Base-by-base conservation (phyloP, 2,113 vertebrate genomes). In the Odontophorus gujanensis region DNA sequence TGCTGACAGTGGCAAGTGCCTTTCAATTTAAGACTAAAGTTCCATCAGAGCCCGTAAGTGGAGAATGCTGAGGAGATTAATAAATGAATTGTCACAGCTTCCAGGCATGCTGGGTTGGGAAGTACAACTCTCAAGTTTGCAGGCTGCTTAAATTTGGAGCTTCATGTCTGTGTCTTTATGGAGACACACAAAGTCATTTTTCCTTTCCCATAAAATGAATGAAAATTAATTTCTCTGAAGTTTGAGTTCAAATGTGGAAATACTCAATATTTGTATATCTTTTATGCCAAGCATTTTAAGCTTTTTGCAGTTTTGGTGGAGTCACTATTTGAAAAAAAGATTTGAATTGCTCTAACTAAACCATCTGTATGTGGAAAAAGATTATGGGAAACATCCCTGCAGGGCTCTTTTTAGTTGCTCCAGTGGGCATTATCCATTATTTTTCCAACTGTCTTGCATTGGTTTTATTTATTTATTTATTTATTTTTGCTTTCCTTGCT, bases 21-120 rank as follows among this genome's bases (percentile, higher is more conserved):
- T 87, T 89, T 89, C 92, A 93, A 61, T 90, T 53, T 82, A 90
- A 38, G 32, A 45, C 61, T 95, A 83, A 89, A 72, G n/a, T 85
- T 94, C 74, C 78, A 66, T 79, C 62, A 82, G 38, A 85, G 36
- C 30, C 53, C 6, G 2, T 73, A 72, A 96, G 58, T 66, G 73
- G 51, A 85, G 73, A 92, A 72, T 88, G 69, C 83, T 13, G 0
- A 7, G 21, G 78, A 90, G 69, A 89, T 92, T 89, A 89, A 89
- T 76, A 89, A 89, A 90, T 2, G 2, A 93, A 69, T 91, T 72
- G 67, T 85, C 81, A 80, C 71, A 77, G 55, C 45, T 93, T 89
- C 84, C 77, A 90, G 69, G 32, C 66, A 42, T 51, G 40, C 71
- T 95, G 89, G 21, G 19, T 53, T 89, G 86, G n/a, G 68, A 85